Conservation (phyloP, 2,113 vertebrate species). For the Trachemys scripta region DNA sequence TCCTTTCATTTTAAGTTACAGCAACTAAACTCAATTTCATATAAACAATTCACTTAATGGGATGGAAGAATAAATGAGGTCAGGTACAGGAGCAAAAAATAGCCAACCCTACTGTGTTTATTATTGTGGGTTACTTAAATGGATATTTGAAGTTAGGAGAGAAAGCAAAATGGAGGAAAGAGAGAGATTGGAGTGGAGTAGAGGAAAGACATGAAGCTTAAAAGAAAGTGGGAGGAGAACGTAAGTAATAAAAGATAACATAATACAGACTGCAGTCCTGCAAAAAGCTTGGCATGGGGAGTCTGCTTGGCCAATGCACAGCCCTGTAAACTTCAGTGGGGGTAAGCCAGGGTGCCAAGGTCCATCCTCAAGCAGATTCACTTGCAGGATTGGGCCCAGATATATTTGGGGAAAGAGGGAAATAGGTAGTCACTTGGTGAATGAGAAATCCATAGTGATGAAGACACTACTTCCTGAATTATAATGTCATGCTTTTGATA, state of each 20-base stretch:
- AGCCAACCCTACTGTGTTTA: not conserved
- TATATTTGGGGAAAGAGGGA: not conserved
- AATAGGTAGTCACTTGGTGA: not conserved
- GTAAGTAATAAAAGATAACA: not conserved
- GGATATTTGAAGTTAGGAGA: not conserved
- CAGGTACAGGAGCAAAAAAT: not conserved
- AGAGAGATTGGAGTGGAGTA: not conserved
- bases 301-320: not conserved
- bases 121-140: not conserved
- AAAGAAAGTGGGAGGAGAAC: not conserved
- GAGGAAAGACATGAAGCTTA: not conserved
- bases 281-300: not conserved
- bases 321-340: accelerated
- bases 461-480: not conserved
- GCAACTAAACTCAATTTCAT: constrained; percentile 36
- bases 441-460: not conserved
- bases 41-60: not conserved
- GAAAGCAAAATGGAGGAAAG: not conserved
- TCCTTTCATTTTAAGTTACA: constrained; percentile 38
- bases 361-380: not conserved
- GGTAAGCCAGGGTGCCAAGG: not conserved
- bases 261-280: not conserved
- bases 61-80: not conserved
- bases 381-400: not conserved
- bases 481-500: not conserved